Percentiles rank a stretch among this genome's conserved stretches.
These are phyloP conservation scores for Labrus mixtus DNA, from an alignment of 2,113 vertebrate genomes.

Conservation along the genomic window DNA sequence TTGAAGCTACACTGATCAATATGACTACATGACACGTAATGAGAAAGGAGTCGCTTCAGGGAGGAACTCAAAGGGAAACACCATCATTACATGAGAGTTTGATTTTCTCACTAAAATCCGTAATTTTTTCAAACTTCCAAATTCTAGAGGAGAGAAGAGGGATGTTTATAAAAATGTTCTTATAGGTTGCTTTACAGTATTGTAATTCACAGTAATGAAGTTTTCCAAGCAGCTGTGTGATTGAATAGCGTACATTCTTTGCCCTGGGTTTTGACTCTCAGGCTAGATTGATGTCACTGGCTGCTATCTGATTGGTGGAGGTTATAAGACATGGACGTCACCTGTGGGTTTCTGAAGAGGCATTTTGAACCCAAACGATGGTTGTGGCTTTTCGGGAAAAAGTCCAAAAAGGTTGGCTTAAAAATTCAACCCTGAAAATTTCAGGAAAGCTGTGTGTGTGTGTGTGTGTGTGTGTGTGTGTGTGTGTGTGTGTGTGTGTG, in stretches of 20 bases:
- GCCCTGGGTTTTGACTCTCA: no score
- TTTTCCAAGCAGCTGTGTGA: not conserved
- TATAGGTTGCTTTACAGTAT: not conserved
- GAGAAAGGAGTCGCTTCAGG: not conserved
- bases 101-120: not conserved
- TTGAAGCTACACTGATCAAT: conserved; percentile 16
- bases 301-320: no score
- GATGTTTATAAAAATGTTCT: not conserved
- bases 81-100: not conserved
- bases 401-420: no score
- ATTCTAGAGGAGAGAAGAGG: not conserved
- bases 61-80: not conserved
- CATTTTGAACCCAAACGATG: no score
- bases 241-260: not conserved
- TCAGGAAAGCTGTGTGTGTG: no score
- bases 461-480: no score
- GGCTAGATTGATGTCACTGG: no score
- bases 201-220: not conserved
- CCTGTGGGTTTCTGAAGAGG: no score
- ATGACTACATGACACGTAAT: not conserved
- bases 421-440: no score
- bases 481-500: no score
- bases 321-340: no score
- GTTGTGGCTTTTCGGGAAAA: no score
- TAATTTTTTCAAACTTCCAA: not conserved